Evolutionary conservation across 1,140 invertebrate species (phyloP).

Genomic region (Nilaparvata lugens): DNA sequence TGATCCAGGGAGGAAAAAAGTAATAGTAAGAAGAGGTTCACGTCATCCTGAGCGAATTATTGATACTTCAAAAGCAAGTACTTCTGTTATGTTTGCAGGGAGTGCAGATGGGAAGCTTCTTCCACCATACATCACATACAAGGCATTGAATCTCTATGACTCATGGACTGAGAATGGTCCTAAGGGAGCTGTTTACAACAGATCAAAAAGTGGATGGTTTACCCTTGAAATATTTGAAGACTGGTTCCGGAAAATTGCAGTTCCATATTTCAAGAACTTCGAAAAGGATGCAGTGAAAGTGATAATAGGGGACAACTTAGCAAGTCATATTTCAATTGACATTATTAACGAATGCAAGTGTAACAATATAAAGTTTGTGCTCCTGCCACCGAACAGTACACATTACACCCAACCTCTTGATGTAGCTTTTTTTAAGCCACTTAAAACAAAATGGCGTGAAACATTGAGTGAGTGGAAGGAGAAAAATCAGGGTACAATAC

Average conservation of each 20-base stretch:
- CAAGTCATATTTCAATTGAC: slow-evolving; percentile 31
- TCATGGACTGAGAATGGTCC: slow-evolving; percentile 31
- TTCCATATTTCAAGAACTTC: slow-evolving; percentile 14
- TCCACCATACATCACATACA: slow-evolving; percentile 34
- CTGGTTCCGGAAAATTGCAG: slow-evolving; percentile 21
- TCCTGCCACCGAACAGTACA: slow-evolving; percentile 35
- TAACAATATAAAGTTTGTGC: slow-evolving; percentile 35
- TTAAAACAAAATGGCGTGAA: no score
- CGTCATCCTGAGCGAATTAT: slow-evolving; percentile 32
- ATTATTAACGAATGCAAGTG: slow-evolving; percentile 29
- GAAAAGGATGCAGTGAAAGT: slow-evolving; percentile 10
- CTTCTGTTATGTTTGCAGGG: slow-evolving; percentile 32
- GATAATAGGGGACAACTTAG: slow-evolving; percentile 34
- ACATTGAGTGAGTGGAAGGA: slow-evolving; percentile 29
- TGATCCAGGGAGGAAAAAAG: slow-evolving; percentile 33
- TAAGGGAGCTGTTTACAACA: slow-evolving; percentile 26
- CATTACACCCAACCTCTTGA: slow-evolving; percentile 38
- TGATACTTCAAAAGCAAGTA: slow-evolving; percentile 30
- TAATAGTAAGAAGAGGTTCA: slow-evolving; percentile 30
- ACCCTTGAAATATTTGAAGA: slow-evolving; percentile 28
- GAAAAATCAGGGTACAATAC: slow-evolving; percentile 10
- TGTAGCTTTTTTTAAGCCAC: slow-evolving; percentile 32
- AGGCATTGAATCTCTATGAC: slow-evolving; percentile 28
- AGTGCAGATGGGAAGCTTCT: slow-evolving; percentile 27
- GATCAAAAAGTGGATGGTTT: slow-evolving; percentile 32